Base-by-base conservation (phyloP, 2,888 invertebrate species). In the Andrena fulva region DNA sequence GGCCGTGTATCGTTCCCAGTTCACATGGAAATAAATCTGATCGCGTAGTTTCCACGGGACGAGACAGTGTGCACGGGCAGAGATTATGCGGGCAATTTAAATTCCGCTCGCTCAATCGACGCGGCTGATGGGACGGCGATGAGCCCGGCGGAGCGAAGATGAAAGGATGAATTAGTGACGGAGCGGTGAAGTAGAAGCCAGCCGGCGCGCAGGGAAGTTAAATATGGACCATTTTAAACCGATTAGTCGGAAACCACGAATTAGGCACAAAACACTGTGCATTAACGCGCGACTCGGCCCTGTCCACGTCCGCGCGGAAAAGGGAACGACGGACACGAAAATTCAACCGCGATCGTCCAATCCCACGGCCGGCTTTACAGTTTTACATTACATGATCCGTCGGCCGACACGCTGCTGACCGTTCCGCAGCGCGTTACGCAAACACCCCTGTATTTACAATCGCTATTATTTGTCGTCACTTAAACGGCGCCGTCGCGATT, bases 11-110 rank as follows among this genome's bases (percentile, higher is more conserved):
- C 24, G 29, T 62, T 27, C 10, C 24, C 27, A 12, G 7, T 54
- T n/a, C 12, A 54, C 5, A 35, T 12, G 8, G 24, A 29, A 52
- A 72, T 50, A 64, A 72, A 72, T 72, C 24, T 12, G 50, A 16
- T 31, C 12, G 50, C 50, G 60, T 66, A 66, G 66, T 72, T 72
- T 63, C 66, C 50, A 72, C 4, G 64, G 66, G 33, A 10, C 50
- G 48, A 42, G 48, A 64, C 27, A 31, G 20, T 4, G 20, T 24
- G 2, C 24, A 7, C 68, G 56, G 56, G 67, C 35, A 27, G 52
- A 75, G 35, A 54, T 76, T 24, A 52, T 35, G 68, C 72, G 64
- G 42, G 68, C 72, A 54, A 59, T 33, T 77, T 67, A 76, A 81
- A 81, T 42, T 62, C 62, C 48, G 42, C 33, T 33, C 56, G 56